Base-by-base conservation (phyloP, 2,113 vertebrate species). In the Ellobius talpinus region DNA sequence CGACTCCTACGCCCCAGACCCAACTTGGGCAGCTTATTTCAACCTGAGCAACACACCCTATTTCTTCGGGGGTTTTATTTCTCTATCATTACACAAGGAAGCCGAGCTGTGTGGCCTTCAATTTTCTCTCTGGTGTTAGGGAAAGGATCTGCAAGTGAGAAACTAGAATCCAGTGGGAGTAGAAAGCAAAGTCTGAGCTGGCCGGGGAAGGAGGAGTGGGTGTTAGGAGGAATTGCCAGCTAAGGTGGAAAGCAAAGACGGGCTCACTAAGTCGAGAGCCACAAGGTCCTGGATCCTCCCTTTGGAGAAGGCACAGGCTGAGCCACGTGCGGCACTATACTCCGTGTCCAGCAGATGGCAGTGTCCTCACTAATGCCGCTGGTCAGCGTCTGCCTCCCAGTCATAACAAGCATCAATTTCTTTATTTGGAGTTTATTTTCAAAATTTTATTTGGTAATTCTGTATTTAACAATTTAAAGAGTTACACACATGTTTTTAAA, bases 331-430 rank as follows among this genome's bases (percentile, higher is more conserved):
- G 89, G 96, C 95, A 85, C 61, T 97, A 65, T 14, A 45, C 0
- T 29, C 55, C 39, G 13, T 66, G 84, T 19, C 97, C 97, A 96
- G 45, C 19, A 29, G 96, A 79, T 89, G 97, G 84, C 97, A 52
- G 26, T 91, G 47, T 95, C 73, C 23, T 66, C 95, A 52, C 76
- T 16, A 66, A 72, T 42, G 29, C 39, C 7, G 11, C n/a, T 16
- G 7, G 11, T 14, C 36, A 6, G 39, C 33, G 29, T 5, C 7
- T 7, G 1, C 45, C 29, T 84, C 55, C 31, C 26, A 39, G 21
- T 31, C 42, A 39, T 4, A 21, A n/a, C 68, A n/a, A 21, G 58
- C 17, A 72, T 42, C 74, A 14, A 47, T 47, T 47, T 47, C 5
- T 76, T 47, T 31, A 47, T 31, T 47, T 29, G 26, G 7, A 77